phyloP scores from a whole-genome alignment of 2,888 invertebrate species.

The Diabrotica balteata region DNA sequence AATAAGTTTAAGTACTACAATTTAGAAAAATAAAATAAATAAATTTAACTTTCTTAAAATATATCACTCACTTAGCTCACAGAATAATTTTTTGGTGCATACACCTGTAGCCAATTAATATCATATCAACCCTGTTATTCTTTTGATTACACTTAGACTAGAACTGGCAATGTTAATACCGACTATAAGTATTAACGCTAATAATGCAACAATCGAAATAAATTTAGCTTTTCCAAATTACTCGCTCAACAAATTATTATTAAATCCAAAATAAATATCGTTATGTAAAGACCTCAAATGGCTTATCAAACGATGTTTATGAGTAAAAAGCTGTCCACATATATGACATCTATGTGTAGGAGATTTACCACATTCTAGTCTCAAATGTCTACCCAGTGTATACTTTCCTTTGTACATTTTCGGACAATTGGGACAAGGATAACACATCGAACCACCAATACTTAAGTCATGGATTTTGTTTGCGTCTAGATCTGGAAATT shows the following conservation, averaged over 20 bases:
- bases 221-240: neutral
- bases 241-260: conserved; percentile 3
- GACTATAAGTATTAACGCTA: no score
- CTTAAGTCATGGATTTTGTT: conserved; percentile 31
- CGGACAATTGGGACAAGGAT: conserved; percentile 51
- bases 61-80: no score
- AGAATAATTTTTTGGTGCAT: no score
- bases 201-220: no score
- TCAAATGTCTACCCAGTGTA: conserved; percentile 56
- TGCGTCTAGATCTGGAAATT: neutral
- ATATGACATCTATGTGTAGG: conserved; percentile 50
- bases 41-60: no score
- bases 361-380: conserved; percentile 60
- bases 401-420: conserved; percentile 54
- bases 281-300: conserved; percentile 51
- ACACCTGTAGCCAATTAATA: no score
- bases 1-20: no score
- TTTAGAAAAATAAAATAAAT: no score
- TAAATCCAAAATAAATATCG: conserved; percentile 24
- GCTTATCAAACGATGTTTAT: conserved; percentile 52
- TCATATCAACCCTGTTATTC: no score
- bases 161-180: no score
- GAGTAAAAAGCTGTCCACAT: conserved; percentile 53
- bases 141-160: no score
- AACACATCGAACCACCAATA: conserved; percentile 37